Evolutionary conservation across 23 tunicate genomes (phyloP), one percentile per base, ranked within the genome.

Genomic region (Phallusia fumigata): DNA sequence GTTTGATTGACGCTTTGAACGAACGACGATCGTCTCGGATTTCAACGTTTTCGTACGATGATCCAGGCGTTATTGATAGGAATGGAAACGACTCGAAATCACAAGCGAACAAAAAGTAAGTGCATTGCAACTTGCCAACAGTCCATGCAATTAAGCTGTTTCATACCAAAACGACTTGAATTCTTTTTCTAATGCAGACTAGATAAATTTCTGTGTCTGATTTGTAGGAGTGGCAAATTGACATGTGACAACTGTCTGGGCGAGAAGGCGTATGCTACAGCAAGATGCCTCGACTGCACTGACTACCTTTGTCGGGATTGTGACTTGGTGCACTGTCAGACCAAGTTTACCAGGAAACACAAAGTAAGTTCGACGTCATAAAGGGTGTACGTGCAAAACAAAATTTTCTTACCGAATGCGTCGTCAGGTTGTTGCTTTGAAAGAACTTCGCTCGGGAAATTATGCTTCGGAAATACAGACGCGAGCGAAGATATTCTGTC

Each of bases 241-340:
- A 19, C 18, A 21, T 85, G 89, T 35, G 89, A 85, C 52, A 85
- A 69, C 64, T 85, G 89, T 72, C 83, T 65, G 36, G 83, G 31
- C 10, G 83, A 85, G 31, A 65, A 65, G 6, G 65, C 34, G 26
- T 22, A 69, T 28, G 89, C 89, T 16, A 74, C 65, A 26, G 32
- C 81, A 30, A 32, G 89, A 33, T 85, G 89, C 32, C 72, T 85
- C 11, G 89, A 85, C 72, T 85, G 89, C 33, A 76, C 83, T 18
- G 89, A 85, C 72, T 85, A 69, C 15, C 64, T 85, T 21, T 85
- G 89, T 79, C 73, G 83, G 19, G 83, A 85, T 79, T 85, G 89
- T 72, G 52, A 85, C n/a, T 83, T 85, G 8, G 76, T 78, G 26
- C 89, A 85, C 36, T 85, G 89, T 53, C 89, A 85, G 36, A 85